A percentile compares a stretch with the other conserved stretches of the same genome.
Conservation (phyloP, 2,888 invertebrate species). For the Neuroscelio doddi region DNA sequence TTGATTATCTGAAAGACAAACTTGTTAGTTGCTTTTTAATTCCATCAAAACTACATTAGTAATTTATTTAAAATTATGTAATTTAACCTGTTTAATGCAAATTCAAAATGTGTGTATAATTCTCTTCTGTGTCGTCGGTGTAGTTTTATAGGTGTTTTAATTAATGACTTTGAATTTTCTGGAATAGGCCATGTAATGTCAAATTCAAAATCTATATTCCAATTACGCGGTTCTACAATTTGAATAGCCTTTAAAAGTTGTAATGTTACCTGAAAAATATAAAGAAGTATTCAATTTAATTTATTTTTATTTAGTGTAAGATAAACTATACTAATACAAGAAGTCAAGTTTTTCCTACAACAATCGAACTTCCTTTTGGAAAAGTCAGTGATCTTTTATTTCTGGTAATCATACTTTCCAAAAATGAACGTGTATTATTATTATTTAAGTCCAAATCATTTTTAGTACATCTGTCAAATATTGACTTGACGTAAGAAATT, state of each 20-base stretch:
- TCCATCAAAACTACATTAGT: too few relatives aligned
- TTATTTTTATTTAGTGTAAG: background rate
- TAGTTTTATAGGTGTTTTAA: conserved; percentile 24
- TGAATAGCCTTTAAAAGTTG: conserved; percentile 76
- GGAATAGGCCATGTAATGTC: conserved; percentile 75
- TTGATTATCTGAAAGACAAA: too few relatives aligned
- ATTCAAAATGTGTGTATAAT: conserved; percentile 73
- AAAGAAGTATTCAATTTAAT: conserved; percentile 1
- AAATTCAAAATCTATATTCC: conserved; percentile 76
- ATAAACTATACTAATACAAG: background rate
- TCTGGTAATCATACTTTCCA: conserved; percentile 1
- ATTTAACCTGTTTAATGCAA: conserved; percentile 72
- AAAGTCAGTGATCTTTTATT: conserved; percentile 60
- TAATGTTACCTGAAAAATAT: conserved; percentile 73
- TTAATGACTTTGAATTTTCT: conserved; percentile 43
- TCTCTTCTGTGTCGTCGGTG: conserved; percentile 72
- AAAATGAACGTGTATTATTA: too few relatives aligned
- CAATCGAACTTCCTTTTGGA: conserved; percentile 72
- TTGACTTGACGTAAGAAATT: background rate
- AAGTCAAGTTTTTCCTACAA: conserved; percentile 56
- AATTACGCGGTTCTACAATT: conserved; percentile 75
- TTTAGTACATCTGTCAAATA: conserved; percentile 11
- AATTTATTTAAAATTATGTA: too few relatives aligned
- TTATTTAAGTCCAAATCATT: conserved; percentile 11
- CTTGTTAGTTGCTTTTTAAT: too few relatives aligned